phyloP scores from a whole-genome alignment of 1,140 invertebrate species.

The Drosophila elegans region DNA sequence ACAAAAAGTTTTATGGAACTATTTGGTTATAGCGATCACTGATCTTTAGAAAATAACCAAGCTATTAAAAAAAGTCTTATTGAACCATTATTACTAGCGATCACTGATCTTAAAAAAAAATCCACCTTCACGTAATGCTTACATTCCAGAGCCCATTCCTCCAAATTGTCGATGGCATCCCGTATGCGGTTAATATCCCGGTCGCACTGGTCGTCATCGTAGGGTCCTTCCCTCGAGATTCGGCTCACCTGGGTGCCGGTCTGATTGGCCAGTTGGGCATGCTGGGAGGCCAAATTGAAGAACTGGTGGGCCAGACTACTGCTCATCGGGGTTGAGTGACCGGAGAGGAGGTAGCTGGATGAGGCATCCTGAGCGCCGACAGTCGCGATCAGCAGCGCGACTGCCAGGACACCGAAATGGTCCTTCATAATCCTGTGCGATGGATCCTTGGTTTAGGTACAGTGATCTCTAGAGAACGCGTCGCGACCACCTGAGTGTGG shows the following conservation, averaged over 20 bases:
- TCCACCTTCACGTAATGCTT: slow-evolving; percentile 8
- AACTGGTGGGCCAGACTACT: slow-evolving; percentile 66
- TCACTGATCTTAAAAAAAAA: not conserved
- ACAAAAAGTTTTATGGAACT: too few species aligned
- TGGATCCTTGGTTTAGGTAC: not conserved
- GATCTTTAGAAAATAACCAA: too few species aligned
- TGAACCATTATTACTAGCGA: not conserved
- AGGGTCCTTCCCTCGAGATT: not conserved
- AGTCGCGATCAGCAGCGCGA: slow-evolving; percentile 30
- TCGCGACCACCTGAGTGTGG: slow-evolving; percentile 23
- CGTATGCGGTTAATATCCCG: slow-evolving; percentile 54
- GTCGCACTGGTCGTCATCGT: slow-evolving; percentile 42
- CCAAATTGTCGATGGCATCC: slow-evolving; percentile 53
- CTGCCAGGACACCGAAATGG: slow-evolving; percentile 32
- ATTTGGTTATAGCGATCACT: too few species aligned
- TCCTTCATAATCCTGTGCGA: slow-evolving; percentile 43
- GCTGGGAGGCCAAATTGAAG: slow-evolving; percentile 36
- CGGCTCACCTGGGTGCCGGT: not conserved
- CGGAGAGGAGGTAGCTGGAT: slow-evolving; percentile 31
- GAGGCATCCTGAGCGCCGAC: slow-evolving; percentile 17
- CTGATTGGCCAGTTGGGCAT: not conserved
- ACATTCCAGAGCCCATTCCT: slow-evolving; percentile 76
- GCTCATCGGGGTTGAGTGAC: slow-evolving; percentile 45
- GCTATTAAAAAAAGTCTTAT: too few species aligned
- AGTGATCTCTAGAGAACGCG: slow-evolving; percentile 3